Base-by-base conservation (phyloP, 1,140 invertebrate genomes). In the Ips nitidus region DNA sequence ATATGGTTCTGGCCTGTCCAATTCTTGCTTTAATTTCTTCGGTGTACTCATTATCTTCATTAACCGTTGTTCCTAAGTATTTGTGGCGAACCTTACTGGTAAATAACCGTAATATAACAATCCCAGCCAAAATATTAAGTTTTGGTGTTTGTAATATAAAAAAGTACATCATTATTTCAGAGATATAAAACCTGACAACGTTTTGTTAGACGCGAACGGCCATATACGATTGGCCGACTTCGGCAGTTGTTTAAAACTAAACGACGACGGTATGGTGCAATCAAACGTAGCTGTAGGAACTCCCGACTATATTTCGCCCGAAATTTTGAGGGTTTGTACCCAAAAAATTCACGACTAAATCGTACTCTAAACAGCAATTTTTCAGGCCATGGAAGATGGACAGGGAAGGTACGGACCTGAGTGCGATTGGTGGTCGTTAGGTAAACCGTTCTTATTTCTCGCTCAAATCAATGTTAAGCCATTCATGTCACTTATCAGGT, bases 391-490 rank as follows among this genome's bases (percentile, higher is more conserved):
- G 95, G 97, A 98, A 85, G 96, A 98, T 83, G 96, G 95, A 2
- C 96, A 98, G 83, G 97, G 97, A 4, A 87, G 91, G 75, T 99
- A 99, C 81, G 98, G 98, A 2, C 93, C 95, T 3, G 98, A 99
- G 84, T 99, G 97, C 83, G 98, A 99, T 85, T 99, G 97, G 97
- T 99, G 98, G 98, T 98, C 96, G 0, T 84, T 99, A 67, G 84
- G 84, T 85, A 71, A 79, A 76, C 62, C 42, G 38, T 41, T 38
- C 40, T 37, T 56, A 42, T 71, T 71, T 53, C 41, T 39, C 38
- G 2, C 8, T 8, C 38, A 42, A 41, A n/a, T 62, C 41, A 4
- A 39, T 37, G 40, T 37, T 50, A 50, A 2, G 36, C 22, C 22
- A 22, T 22, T 22, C 0, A 22, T 22, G 1, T 43, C 1, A 7